Evolutionary conservation across 2,797 vertebrate genomes (phyloP), one percentile per base, ranked within the genome.

Genomic region (Microctenopoma stevenorrisi): DNA sequence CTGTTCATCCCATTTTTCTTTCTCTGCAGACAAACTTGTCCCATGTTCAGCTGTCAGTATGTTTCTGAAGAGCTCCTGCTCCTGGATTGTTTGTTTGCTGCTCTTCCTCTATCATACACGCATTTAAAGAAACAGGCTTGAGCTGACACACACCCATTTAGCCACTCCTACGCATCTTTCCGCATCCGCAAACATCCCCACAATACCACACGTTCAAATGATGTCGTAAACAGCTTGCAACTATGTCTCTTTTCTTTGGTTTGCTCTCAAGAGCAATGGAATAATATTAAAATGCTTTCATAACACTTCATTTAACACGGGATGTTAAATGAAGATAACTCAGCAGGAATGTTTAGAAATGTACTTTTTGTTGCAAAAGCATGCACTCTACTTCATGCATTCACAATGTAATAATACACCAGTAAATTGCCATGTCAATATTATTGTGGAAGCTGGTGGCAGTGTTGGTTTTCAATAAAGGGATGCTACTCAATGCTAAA

Each of bases 21-120:
- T 38, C 61, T 70, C 72, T 89, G 44, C 81, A 95, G 94, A 87
- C 4, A 35, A 81, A 18, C 81, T 94, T 43, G 1, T 58, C 52
- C 68, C 35, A 0, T 95, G 94, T 71, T 93, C 93, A 0, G 93
- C 94, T 11, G 83, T 92, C 66, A 94, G 91, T 26, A 3, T 93
- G 58, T 88, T 94, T 79, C 79, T 93, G 63, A 88, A 89, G 69
- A 83, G 63, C 67, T 82, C 86, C 74, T 83, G 58, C 53, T 74
- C 78, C 66, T 91, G 89, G 89, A 74, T 92, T 9, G 6, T 84
- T 58, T 78, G 63, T 72, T 48, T 92, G 16, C 76, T 93, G 46
- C 38, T 94, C 62, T 64, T 88, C 72, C 37, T 90, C 60, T 82
- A 64, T 67, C 67, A 83, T 40, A 56, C 79, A 52, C 81, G 84